Percentiles rank a stretch among this genome's conserved stretches.
Conservation (phyloP, 2,888 invertebrate genomes). For the Drosophila paucipuncta region DNA sequence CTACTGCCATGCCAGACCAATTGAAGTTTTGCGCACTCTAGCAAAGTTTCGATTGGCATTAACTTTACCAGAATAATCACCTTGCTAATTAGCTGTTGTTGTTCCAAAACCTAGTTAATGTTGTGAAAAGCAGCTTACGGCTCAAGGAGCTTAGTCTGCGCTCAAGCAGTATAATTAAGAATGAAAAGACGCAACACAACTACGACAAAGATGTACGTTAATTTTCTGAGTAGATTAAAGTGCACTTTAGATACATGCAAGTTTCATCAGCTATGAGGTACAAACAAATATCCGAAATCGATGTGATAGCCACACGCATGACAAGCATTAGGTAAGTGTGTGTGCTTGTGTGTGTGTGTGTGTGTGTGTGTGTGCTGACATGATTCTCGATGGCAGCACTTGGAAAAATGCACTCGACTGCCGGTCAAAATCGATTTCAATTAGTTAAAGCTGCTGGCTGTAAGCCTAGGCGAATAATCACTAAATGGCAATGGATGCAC, state of each 20-base stretch:
- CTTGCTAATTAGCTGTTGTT: constrained; percentile 23
- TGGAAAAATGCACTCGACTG: constrained; percentile 27
- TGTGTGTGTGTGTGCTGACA: constrained; percentile 34
- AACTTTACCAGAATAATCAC: constrained; percentile 4
- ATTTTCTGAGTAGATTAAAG: constrained; percentile 28
- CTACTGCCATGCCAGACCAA: background rate
- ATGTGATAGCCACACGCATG: constrained; percentile 46
- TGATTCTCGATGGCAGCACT: constrained; percentile 50
- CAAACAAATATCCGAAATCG: constrained; percentile 51
- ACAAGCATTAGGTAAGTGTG: constrained; percentile 15
- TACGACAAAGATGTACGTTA: constrained; percentile 13
- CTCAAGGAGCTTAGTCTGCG: background rate
- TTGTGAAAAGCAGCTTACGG: constrained; percentile 25
- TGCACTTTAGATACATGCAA: constrained; percentile 55
- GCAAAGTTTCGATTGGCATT: constrained; percentile 19
- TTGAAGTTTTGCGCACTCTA: constrained; percentile 16
- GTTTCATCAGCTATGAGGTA: constrained; percentile 38
- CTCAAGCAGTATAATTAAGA: constrained; percentile 14
- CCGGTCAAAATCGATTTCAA: constrained; percentile 71
- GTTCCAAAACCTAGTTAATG: background rate
- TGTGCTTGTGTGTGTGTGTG: background rate
- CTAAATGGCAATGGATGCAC: constrained; percentile 49
- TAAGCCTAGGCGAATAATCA: constrained; percentile 59
- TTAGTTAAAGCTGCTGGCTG: constrained; percentile 65
- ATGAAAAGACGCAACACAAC: constrained; percentile 14